Percentiles rank a stretch among this genome's conserved stretches.
These are phyloP conservation scores for Salvator merianae DNA, from an alignment of 2,113 vertebrate species.

Conservation along the genomic window DNA sequence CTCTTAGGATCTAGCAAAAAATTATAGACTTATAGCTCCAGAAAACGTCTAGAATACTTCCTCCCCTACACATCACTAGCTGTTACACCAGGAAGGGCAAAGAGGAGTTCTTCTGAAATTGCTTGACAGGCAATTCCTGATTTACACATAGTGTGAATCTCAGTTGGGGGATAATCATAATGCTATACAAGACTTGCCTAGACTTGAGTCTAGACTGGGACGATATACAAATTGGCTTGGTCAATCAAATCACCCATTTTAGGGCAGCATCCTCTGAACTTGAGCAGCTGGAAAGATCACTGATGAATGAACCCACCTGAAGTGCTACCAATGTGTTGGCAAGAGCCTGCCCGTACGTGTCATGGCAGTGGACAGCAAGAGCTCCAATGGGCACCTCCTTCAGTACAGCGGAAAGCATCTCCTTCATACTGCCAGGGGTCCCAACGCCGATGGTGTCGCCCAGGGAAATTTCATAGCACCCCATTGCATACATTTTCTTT, in stretches of 20 bases:
- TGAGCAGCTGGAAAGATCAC: background rate
- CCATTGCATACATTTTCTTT: constrained; percentile 92
- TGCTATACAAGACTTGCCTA: background rate
- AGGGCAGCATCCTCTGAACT: background rate
- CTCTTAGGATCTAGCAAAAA: too few relatives aligned
- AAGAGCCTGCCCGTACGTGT: constrained; percentile 96
- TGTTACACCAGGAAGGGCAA: background rate
- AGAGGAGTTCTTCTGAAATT: background rate
- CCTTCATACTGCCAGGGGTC: constrained; percentile 88
- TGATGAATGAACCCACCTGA: constrained; percentile 79
- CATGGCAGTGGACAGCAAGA: constrained; percentile 95
- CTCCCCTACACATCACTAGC: too few relatives aligned
- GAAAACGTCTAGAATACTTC: too few relatives aligned
- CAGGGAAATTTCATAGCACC: constrained; percentile 96
- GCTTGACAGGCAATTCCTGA: too few relatives aligned
- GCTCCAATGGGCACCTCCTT: constrained; percentile 87
- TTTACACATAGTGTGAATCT: too few relatives aligned
- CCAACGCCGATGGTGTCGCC: constrained; percentile 96
- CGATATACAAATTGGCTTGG: too few relatives aligned
- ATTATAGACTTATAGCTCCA: too few relatives aligned
- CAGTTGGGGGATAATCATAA: background rate
- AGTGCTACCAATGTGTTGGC: constrained; percentile 93
- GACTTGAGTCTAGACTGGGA: background rate
- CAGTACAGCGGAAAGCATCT: constrained; percentile 87
- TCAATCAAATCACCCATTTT: background rate